Conservation (phyloP, 1,140 invertebrate genomes). For the Piezodorus guildinii region DNA sequence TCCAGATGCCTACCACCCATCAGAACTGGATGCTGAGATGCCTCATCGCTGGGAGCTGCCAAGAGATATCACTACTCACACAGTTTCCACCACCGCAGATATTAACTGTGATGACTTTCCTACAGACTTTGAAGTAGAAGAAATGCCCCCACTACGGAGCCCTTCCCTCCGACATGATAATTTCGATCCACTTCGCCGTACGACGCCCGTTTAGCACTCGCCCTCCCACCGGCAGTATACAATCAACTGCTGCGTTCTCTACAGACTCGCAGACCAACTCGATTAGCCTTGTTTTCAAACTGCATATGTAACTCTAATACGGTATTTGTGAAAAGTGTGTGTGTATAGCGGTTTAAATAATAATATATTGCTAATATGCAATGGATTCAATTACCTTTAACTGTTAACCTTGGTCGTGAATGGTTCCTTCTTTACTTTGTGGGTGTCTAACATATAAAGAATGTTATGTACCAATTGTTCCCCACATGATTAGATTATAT, state of each 20-base stretch:
- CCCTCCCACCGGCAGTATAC: conserved; percentile 16
- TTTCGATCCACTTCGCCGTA: conserved; percentile 38
- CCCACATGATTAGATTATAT: no score
- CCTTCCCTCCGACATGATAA: conserved; percentile 33
- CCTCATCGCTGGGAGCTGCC: conserved; percentile 31
- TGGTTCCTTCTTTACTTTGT: no score
- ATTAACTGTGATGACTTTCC: conserved; percentile 32
- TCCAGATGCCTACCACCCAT: conserved; percentile 29
- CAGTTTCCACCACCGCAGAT: conserved; percentile 44
- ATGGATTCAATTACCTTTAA: no score
- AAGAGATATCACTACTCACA: conserved; percentile 40
- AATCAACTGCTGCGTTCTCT: conserved; percentile 23
- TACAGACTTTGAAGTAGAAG: conserved; percentile 37
- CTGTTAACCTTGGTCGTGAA: no score
- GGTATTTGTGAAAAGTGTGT: no score
- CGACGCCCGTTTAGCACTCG: conserved; percentile 38
- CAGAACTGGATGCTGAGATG: conserved; percentile 18
- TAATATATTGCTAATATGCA: no score
- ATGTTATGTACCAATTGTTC: no score
- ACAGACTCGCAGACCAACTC: conserved; percentile 21
- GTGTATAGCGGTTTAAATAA: no score
- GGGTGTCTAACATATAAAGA: no score
- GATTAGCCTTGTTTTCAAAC: conserved; percentile 18
- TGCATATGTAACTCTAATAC: background rate
- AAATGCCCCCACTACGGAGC: conserved; percentile 34